Evolutionary conservation across 2,797 vertebrate species (phyloP).

Genomic region (Anguilla megastoma): DNA sequence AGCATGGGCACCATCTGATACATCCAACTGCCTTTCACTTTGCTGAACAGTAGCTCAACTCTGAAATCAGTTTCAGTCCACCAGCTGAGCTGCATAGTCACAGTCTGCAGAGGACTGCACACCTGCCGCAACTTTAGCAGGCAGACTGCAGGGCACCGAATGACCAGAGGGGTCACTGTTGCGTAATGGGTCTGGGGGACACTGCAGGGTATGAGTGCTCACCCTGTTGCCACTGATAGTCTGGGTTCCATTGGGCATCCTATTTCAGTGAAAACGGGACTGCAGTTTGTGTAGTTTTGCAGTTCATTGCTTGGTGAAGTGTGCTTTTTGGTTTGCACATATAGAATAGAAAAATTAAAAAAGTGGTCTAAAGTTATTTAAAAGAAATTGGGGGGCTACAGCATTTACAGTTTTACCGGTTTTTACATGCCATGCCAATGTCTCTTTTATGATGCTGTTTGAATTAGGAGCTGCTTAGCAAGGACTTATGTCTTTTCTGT

Average conservation of each 20-base stretch:
- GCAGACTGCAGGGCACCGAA: neutral
- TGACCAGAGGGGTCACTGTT: neutral
- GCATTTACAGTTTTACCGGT: neutral
- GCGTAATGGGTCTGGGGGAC: neutral
- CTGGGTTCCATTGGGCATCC: neutral
- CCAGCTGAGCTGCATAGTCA: too few relatives aligned
- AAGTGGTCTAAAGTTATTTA: neutral
- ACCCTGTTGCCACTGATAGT: neutral
- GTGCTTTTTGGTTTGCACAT: neutral
- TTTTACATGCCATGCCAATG: neutral
- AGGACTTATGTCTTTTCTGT: slow-evolving; percentile 51
- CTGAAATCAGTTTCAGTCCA: too few relatives aligned
- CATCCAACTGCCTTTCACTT: too few relatives aligned
- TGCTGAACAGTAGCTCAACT: too few relatives aligned
- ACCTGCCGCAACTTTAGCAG: neutral
- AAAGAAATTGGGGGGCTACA: neutral
- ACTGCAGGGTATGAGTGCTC: neutral
- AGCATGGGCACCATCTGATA: neutral
- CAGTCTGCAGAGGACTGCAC: neutral
- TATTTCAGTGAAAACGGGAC: too few relatives aligned
- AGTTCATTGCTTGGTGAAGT: too few relatives aligned
- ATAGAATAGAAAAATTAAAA: neutral
- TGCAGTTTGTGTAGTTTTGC: too few relatives aligned
- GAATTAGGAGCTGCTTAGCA: slow-evolving; percentile 65
- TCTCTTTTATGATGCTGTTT: slow-evolving; percentile 20